Evolutionary conservation across 1,140 invertebrate species (phyloP), one percentile per base, ranked within the genome.

Genomic region (Ectropis grisescens): DNA sequence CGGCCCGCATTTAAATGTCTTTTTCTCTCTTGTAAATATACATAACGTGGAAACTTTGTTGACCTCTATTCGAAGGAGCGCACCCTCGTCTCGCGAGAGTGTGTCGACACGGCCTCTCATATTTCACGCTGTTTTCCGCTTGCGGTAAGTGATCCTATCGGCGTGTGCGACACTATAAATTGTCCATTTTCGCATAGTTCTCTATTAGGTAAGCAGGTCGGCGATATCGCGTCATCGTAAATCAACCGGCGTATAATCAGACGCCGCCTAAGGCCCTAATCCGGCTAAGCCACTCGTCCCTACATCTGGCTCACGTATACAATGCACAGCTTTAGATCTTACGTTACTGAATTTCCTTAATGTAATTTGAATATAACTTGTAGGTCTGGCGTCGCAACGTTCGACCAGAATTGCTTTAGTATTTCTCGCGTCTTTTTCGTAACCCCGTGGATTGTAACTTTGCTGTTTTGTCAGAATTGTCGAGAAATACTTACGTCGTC

Each of bases 231-330:
- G 61, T 70, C 70, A 60, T 59, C 70, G 66, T 80, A 80, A 80
- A 80, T 80, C 75, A 80, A 71, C 61, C 52, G 55, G 47, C 47
- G 56, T 53, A 75, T 78, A 78, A 80, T 78, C 67, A 75, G 74
- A 53, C 58, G 51, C 42, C 51, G 62, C 62, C 56, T 48, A 33
- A 29, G 54, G 58, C 57, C 41, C 37, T 74, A 78, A 80, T 76
- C 66, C 64, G 41, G 57, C 58, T 74, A 70, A 75, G 64, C 64
- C 37, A 45, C 59, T 60, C 55, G 58, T 66, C 57, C 53, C 52
- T 65, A 58, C 69, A 64, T 62, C 61, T 64, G 57, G 67, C 60
- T 62, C 58, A 59, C 57, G 54, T 56, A 57, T 52, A 71, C 61
- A 72, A 67, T 71, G 35, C 38, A 3, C 3, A 19, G 16, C 16